These are phyloP conservation scores for Anguilla pacifica DNA, from an alignment of 2,797 vertebrate species.

Conservation along the genomic window DNA sequence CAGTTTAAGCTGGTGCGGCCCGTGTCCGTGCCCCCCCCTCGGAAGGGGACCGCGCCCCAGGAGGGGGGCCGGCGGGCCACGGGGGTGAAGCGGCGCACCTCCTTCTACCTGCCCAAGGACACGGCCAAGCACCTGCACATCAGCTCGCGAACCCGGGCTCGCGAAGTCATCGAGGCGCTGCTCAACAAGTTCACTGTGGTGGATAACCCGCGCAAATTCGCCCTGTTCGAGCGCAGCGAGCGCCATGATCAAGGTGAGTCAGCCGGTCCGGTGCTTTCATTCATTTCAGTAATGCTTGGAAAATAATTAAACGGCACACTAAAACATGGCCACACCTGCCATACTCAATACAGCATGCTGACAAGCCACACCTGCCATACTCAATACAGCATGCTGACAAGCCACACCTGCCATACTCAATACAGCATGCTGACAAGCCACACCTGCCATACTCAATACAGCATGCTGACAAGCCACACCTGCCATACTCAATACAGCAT, in stretches of 20 bases:
- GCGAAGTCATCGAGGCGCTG: constrained; percentile 91
- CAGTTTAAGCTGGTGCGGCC: constrained; percentile 90
- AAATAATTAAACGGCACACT: neutral
- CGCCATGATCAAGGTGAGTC: constrained; percentile 84
- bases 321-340: no score
- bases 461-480: neutral
- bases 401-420: no score
- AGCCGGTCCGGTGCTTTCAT: no score
- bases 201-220: constrained; percentile 94
- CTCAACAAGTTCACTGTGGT: constrained; percentile 93
- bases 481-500: neutral
- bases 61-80: constrained; percentile 62
- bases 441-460: neutral
- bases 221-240: constrained; percentile 88
- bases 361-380: no score
- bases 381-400: no score
- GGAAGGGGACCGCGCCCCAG: constrained; percentile 65
- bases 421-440: no score
- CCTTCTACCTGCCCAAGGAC: constrained; percentile 96
- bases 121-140: constrained; percentile 92
- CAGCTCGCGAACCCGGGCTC: constrained; percentile 82
- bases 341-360: no score
- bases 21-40: constrained; percentile 82
- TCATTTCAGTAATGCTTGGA: neutral
- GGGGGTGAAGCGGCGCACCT: constrained; percentile 81